Evolutionary conservation across 53 echinoderm and acorn worm genomes (phyloP).

Genomic region (Glandiceps talaboti): DNA sequence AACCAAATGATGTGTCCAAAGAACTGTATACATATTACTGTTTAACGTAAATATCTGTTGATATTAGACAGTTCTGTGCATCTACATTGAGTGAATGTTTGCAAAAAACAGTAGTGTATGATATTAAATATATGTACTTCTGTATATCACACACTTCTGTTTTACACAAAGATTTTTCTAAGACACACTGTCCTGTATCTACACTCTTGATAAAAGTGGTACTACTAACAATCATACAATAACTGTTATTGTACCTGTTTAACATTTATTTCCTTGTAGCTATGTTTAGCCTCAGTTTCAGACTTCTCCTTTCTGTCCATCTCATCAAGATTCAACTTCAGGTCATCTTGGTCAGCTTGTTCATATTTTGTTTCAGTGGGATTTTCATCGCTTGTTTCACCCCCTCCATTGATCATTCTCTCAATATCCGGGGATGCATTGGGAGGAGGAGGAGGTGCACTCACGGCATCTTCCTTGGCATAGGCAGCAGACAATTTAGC

Average conservation of each 20-base stretch:
- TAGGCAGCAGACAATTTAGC: slow-evolving; percentile 53
- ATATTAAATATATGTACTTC: too few relatives aligned
- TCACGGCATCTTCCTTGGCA: slow-evolving; percentile 25
- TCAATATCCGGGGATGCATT: slow-evolving; percentile 41
- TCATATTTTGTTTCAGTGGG: not conserved
- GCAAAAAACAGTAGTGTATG: too few relatives aligned
- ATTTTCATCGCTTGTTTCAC: slow-evolving; percentile 7
- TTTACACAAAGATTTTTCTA: too few relatives aligned
- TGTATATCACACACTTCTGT: too few relatives aligned
- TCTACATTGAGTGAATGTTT: too few relatives aligned
- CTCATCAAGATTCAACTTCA: not conserved
- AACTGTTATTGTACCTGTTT: slow-evolving; percentile 17
- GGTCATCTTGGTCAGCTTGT: not conserved
- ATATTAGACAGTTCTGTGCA: too few relatives aligned
- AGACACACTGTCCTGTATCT: too few relatives aligned
- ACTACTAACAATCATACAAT: too few relatives aligned
- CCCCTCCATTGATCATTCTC: slow-evolving; percentile 16
- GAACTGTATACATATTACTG: too few relatives aligned
- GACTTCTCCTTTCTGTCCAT: not conserved
- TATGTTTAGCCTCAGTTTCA: not conserved
- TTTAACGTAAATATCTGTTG: too few relatives aligned
- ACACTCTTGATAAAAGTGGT: too few relatives aligned
- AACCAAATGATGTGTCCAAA: too few relatives aligned
- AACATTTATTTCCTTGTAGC: slow-evolving; percentile 15
- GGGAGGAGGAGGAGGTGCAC: slow-evolving; percentile 45